Evolutionary conservation across 2,797 vertebrate species (phyloP), one percentile per base, ranked within the genome.

Genomic region (Gobionotothen gibberifrons): DNA sequence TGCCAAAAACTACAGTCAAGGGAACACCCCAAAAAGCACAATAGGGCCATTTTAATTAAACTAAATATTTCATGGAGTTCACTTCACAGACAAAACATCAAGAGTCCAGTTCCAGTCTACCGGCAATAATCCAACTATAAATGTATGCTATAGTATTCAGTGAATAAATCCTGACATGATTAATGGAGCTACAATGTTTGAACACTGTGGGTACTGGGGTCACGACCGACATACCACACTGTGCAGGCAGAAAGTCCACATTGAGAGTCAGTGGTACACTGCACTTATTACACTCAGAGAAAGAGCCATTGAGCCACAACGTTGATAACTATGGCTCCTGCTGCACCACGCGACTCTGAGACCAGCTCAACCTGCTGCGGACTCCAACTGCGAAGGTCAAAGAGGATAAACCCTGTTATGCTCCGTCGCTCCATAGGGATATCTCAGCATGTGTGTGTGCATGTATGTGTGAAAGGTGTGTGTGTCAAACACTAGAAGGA

Each of bases 381-480:
- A 68, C 68, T 90, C 81, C 74, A 76, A 85, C 86, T 83, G 80
- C 83, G 85, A 91, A 92, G 88, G 90, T 92, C 90, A 93, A 72
- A 85, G 73, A 86, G 86, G 86, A 90, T 83, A 87, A 87, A 88
- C 69, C 70, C 78, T 58, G 84, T 62, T 73, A 81, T 59, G 85
- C 90, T 85, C 80, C 69, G 58, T 71, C 19, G 62, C 82, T 77
- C 76, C 76, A 55, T 52, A 47, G 70, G 78, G 80, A 84, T 75
- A 79, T 79, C 79, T 80, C 71, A 61, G 84, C 53, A 54, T 73
- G 73, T 72, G 74, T 69, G 71, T 54, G 68, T 57, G 61, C 22
- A 19, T 72, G 74, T 81, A 57, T 44, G 78, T 84, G 77, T 74
- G 72, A 56, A 76, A 76, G 53, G 76, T 85, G 76, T 79, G 32